These are phyloP conservation scores for Halictus ligatus DNA, from an alignment of 2,888 invertebrate genomes.

Conservation along the genomic window DNA sequence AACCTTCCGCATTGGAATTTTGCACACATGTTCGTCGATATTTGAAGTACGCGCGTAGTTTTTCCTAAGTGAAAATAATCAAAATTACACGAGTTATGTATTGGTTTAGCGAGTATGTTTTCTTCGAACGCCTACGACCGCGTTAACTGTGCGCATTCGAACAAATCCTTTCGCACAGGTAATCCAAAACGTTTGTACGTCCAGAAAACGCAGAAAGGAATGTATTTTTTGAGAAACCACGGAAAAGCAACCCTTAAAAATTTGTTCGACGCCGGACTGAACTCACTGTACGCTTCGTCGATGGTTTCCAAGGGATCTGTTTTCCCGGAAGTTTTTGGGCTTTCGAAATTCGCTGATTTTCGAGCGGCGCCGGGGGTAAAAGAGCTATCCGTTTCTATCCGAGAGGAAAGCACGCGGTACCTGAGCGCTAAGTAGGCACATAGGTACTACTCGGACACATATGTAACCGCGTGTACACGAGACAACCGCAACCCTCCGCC, in stretches of 20 bases:
- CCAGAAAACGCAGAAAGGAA: no score
- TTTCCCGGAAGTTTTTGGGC: background rate
- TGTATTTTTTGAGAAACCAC: no score
- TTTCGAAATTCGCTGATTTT: background rate
- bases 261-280: no score
- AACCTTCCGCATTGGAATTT: background rate
- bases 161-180: no score
- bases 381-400: background rate
- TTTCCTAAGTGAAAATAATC: background rate
- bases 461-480: constrained; percentile 67
- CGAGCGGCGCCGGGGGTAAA: background rate
- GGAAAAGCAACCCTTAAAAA: no score
- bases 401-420: constrained; percentile 27
- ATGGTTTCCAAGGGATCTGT: background rate
- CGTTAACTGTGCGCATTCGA: background rate
- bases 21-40: background rate
- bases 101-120: background rate
- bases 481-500: constrained; percentile 72
- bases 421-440: constrained; percentile 49
- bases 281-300: no score
- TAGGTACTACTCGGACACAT: constrained; percentile 59
- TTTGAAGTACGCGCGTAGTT: background rate
- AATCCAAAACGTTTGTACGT: no score
- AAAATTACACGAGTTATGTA: background rate
- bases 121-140: background rate